Evolutionary conservation across 2,113 vertebrate species (phyloP).

Genomic region (Atherinomorus stipes): DNA sequence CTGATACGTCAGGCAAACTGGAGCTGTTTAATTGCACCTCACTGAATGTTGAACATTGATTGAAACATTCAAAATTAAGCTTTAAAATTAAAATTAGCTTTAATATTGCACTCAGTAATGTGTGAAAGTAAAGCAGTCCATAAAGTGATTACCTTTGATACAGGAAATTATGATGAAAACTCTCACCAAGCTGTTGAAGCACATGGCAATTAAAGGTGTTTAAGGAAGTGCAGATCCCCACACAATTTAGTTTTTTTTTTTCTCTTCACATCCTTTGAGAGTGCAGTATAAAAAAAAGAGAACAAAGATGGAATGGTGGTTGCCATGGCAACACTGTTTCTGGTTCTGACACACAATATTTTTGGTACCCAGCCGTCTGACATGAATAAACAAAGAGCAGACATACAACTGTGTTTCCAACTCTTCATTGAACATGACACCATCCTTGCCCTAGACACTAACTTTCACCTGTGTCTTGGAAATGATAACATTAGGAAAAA

Average conservation of each 20-base stretch:
- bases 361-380: constrained; percentile 36
- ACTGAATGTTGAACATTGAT: constrained; percentile 19
- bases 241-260: constrained; percentile 41
- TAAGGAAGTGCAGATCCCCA: constrained; percentile 22
- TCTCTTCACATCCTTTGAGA: constrained; percentile 17
- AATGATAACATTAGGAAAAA: neutral
- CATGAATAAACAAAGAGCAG: constrained; percentile 6
- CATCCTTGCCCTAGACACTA: neutral
- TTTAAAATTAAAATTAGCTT: constrained; percentile 18
- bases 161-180: constrained; percentile 23
- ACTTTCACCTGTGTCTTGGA: neutral
- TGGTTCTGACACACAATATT: constrained; percentile 34
- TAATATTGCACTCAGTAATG: constrained; percentile 1
- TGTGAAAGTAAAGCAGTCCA: constrained; percentile 17
- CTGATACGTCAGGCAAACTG: constrained; percentile 16
- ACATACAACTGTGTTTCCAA: neutral
- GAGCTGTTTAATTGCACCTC: constrained; percentile 2
- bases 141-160: constrained; percentile 23
- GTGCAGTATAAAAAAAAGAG: neutral
- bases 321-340: constrained; percentile 50
- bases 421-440: neutral
- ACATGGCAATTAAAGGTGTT: constrained; percentile 31
- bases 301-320: constrained; percentile 31
- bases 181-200: neutral
- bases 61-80: constrained; percentile 5